phyloP scores from a whole-genome alignment of 2,888 invertebrate species.

The Macrosoma leucophasiata region DNA sequence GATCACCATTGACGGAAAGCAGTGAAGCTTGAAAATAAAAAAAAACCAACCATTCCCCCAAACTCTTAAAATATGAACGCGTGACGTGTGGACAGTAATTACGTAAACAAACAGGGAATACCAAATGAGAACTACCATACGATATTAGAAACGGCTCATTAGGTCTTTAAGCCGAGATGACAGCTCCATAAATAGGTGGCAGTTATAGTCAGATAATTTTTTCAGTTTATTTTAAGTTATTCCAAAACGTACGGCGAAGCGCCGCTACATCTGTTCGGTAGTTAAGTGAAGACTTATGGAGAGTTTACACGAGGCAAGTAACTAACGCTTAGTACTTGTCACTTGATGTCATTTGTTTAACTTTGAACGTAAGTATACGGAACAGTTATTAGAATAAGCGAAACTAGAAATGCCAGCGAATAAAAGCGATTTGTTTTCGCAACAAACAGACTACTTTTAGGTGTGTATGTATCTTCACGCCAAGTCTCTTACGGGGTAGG shows the following conservation, averaged over 20 bases:
- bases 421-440: no score
- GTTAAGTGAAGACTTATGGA: conserved; percentile 31
- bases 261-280: conserved; percentile 62
- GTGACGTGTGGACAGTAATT: conserved; percentile 47
- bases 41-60: conserved; percentile 22
- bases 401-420: no score
- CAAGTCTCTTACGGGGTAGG: no score
- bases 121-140: conserved; percentile 57
- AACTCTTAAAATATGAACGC: conserved; percentile 26
- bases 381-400: no score
- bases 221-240: conserved; percentile 52
- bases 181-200: conserved; percentile 64
- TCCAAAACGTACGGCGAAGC: conserved; percentile 30
- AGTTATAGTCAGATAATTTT: conserved; percentile 43
- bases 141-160: conserved; percentile 70
- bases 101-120: conserved; percentile 57
- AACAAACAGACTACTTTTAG: no score
- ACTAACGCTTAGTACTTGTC: no score
- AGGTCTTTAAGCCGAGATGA: conserved; percentile 68
- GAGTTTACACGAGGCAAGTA: no score
- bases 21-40: conserved; percentile 23
- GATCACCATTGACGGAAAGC: conserved; percentile 12
- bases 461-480: no score
- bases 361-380: no score
- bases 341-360: no score